Base-by-base conservation (phyloP, 2,888 invertebrate species). In the Urechis unicinctus region DNA sequence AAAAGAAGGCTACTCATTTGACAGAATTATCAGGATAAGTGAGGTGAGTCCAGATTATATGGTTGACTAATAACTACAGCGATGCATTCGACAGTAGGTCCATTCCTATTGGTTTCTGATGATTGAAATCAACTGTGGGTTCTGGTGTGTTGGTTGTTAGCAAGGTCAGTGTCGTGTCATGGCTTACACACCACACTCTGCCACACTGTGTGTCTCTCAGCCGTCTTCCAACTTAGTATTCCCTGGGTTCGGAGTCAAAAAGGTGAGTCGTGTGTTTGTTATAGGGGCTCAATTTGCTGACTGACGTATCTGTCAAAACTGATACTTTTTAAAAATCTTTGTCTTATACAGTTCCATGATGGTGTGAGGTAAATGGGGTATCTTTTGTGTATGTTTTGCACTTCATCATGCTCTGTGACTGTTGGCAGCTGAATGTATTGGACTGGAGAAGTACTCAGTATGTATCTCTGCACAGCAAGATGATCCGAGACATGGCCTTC, bases 131-230 rank as follows among this genome's bases (percentile, higher is more conserved):
- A 13, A 29, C 17, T 42, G 22, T 47, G 22, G 9, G 22, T 43
- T 36, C 45, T 22, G 36, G 29, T 31, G 65, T 67, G 3, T 62
- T 83, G 70, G 85, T 85, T 6, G 85, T n/a, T n/a, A n/a, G n/a
- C n/a, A n/a, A n/a, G n/a, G 86, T 0, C 86, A 86, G 0, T 91
- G 91, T 69, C 83, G 93, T 9, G 91, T 92, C 0, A 78, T 91
- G 68, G 85, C 87, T 0, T 86, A 85, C 68, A 66, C 70, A 57
- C 56, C 65, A 2, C 62, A 84, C 1, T 54, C 70, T 29, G 84
- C 84, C 54, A 82, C 86, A 50, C 71, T 92, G 28, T 84, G 87
- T 57, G 85, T 87, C 0, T 89, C 91, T 0, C 87, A 89, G 69
- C 86, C 86, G 57, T 88, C 88, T 3, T 53, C 68, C 22, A 88